Conservation (phyloP, 1,140 invertebrate genomes). For the Orius insidiosus region DNA sequence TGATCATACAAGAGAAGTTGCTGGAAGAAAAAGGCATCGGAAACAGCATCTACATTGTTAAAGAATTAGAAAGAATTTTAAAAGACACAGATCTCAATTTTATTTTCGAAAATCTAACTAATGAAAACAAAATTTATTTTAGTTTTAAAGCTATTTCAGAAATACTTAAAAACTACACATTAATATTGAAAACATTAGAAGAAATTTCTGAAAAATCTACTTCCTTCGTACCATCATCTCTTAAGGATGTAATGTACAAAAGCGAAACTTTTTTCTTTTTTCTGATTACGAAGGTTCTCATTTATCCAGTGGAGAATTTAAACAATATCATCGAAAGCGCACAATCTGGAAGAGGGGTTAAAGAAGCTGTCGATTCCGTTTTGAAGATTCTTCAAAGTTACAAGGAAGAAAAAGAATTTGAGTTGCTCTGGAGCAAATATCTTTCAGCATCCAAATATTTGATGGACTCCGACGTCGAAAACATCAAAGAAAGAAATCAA, state of each 20-base stretch:
- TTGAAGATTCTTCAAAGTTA: neutral
- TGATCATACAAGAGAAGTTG: too few relatives aligned
- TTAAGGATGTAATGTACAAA: neutral
- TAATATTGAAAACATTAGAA: neutral
- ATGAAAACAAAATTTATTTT: neutral
- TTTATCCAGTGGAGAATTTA: slow-evolving; percentile 2
- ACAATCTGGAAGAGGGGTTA: neutral
- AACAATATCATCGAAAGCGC: neutral
- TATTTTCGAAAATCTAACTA: neutral
- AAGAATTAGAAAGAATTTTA: too few relatives aligned
- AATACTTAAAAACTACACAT: neutral
- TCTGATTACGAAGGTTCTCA: neutral
- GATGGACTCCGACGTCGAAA: neutral
- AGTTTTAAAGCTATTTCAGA: neutral
- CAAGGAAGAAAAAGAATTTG: neutral
- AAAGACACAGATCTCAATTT: too few relatives aligned
- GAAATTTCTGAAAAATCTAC: neutral
- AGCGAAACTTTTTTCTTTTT: neutral
- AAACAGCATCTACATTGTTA: too few relatives aligned
- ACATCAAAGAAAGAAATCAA: neutral
- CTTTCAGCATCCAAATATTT: neutral
- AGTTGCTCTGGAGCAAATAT: neutral
- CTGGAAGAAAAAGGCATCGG: too few relatives aligned
- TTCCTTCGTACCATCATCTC: neutral
- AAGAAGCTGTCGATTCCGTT: slow-evolving; percentile 4